Evolutionary conservation across 2,888 invertebrate genomes (phyloP).

Genomic region (Lithosia quadra): DNA sequence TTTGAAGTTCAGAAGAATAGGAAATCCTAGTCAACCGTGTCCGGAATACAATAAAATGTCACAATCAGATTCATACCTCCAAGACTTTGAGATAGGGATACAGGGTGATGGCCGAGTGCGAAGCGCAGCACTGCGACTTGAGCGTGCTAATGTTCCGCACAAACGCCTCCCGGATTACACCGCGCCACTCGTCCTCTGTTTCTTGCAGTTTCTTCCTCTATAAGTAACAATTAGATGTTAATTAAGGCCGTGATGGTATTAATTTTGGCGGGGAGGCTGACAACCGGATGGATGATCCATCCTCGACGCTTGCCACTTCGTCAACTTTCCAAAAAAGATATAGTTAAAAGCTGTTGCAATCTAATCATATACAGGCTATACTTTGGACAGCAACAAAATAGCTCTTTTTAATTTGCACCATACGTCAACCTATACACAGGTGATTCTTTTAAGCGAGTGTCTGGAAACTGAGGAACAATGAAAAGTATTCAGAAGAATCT

Average conservation of each 20-base stretch:
- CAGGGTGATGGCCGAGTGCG: slow-evolving; percentile 87
- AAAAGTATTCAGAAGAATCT: too few species aligned
- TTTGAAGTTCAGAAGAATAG: too few species aligned
- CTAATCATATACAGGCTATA: not conserved
- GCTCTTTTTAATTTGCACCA: too few species aligned
- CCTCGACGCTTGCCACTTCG: too few species aligned
- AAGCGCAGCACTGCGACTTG: slow-evolving; percentile 86
- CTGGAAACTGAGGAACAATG: too few species aligned
- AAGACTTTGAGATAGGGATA: slow-evolving; percentile 91
- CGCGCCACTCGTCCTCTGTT: slow-evolving; percentile 89
- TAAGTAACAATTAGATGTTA: not conserved
- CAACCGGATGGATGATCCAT: too few species aligned
- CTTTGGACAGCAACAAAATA: too few species aligned
- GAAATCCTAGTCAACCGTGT: too few species aligned
- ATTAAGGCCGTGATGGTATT: not conserved
- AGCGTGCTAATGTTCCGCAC: slow-evolving; percentile 89
- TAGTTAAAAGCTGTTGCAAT: not conserved
- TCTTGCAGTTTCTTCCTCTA: slow-evolving; percentile 89
- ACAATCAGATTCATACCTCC: slow-evolving; percentile 65
- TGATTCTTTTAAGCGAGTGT: too few species aligned
- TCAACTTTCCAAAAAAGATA: not conserved
- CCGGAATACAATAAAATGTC: too few species aligned
- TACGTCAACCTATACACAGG: too few species aligned
- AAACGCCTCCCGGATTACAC: slow-evolving; percentile 88
- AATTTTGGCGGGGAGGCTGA: too few species aligned